phyloP scores from a whole-genome alignment of 1,140 invertebrate genomes.

The Drosophila kikkawai region DNA sequence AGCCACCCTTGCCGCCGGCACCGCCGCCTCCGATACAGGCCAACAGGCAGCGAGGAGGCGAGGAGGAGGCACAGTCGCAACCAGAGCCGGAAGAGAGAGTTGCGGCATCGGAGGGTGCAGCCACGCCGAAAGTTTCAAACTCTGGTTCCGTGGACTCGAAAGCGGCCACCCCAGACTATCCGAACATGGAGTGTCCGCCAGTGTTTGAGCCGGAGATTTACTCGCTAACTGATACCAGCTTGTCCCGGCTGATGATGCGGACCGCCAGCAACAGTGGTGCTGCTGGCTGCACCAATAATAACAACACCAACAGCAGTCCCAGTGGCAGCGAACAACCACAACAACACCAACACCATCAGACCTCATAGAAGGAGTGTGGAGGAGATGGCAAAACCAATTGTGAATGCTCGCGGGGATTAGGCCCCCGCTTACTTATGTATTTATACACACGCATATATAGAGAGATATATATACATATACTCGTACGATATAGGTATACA shows the following conservation, averaged over 20 bases:
- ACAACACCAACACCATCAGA: slow-evolving; percentile 63
- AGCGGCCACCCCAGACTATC: slow-evolving; percentile 87
- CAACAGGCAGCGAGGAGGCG: slow-evolving; percentile 5
- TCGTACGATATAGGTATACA: slow-evolving; percentile 64
- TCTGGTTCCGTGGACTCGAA: slow-evolving; percentile 66
- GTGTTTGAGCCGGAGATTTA: slow-evolving; percentile 93
- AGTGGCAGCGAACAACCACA: slow-evolving; percentile 61
- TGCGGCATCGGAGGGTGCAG: slow-evolving; percentile 15
- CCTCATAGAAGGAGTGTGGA: slow-evolving; percentile 46
- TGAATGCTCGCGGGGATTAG: slow-evolving; percentile 66
- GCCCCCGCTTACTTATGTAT: slow-evolving; percentile 41
- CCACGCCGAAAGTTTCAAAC: slow-evolving; percentile 67
- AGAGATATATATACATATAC: slow-evolving; percentile 42
- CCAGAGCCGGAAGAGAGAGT: neutral
- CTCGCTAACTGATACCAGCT: slow-evolving; percentile 87
- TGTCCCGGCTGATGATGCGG: slow-evolving; percentile 83
- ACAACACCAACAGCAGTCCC: slow-evolving; percentile 61
- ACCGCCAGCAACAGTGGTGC: slow-evolving; percentile 55
- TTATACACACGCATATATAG: slow-evolving; percentile 37
- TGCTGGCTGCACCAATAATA: slow-evolving; percentile 23
- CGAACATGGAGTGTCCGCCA: slow-evolving; percentile 92
- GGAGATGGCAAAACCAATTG: slow-evolving; percentile 64
- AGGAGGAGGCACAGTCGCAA: slow-evolving; percentile 17
- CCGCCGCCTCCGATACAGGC: slow-evolving; percentile 74
- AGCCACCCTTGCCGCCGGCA: slow-evolving; percentile 84